Evolutionary conservation across 2,797 vertebrate species (phyloP), one percentile per base, ranked within the genome.

Genomic region (Eospalax fontanierii): DNA sequence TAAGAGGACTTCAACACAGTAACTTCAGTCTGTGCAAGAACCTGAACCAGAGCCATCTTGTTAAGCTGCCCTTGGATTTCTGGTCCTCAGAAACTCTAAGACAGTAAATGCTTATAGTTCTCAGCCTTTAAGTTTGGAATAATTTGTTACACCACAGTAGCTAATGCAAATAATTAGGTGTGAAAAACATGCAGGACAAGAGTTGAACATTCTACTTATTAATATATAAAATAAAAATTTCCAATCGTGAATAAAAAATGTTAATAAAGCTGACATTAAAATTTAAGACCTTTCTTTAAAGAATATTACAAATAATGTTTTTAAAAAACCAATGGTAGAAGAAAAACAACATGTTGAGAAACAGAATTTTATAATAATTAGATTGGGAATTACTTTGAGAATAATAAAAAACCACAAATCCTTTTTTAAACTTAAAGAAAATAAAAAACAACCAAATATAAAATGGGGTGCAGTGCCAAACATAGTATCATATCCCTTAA

Each of bases 121-220:
- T 82, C 30, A 81, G 61, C 0, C 11, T 90, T 35, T 28, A 96
- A 61, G 33, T 86, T 91, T 86, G 38, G 65, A 43, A 33, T 66
- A 83, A 91, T 75, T 91, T 89, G 71, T 91, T 91, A 95, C 7
- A 94, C 0, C 89, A 33, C n/a, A 83, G 88, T 30, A 83, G 33
- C 66, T 89, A 90, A 93, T 33, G 86, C 21, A 96, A 80, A 76
- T 75, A 93, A 75, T 8, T n/a, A 92, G 19, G 79, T 65, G 46
- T 90, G 15, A 90, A 96, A 90, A 82, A 26, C 57, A 81, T 38
- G 59, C 9, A 82, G 75, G 40, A 26, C 79, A 92, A 95, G 24
- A 82, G 74, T 85, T 93, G 57, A 75, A 90, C 91, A 91, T 74
- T 46, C 78, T 95, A 92, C 22, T 87, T 54, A 4, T 73, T 46